Percentiles rank a stretch among this genome's conserved stretches.
phyloP scores from a whole-genome alignment of 2,113 vertebrate genomes.

The Pseudopipra pipra region DNA sequence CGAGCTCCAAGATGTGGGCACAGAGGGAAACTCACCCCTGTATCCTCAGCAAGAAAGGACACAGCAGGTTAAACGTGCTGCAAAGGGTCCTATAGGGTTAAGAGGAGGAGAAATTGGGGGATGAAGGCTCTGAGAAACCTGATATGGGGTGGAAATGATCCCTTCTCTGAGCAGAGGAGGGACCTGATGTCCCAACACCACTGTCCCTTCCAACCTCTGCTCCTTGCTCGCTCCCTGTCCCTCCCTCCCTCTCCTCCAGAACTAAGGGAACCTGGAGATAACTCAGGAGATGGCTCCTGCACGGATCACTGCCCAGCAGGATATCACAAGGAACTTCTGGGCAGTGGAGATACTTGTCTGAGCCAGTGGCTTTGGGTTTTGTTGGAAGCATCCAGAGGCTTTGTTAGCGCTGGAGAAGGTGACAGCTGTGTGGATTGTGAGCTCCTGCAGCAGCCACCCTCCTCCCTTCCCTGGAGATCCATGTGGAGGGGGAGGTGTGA shows the following conservation, averaged over 20 bases:
- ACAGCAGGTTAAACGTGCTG: fast-evolving
- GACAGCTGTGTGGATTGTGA: neutral
- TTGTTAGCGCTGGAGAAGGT: fast-evolving
- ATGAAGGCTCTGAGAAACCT: neutral
- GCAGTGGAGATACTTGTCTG: neutral
- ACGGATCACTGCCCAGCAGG: neutral
- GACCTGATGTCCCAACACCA: too few relatives aligned
- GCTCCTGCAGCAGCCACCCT: neutral
- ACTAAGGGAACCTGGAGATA: fast-evolving
- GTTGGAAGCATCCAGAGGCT: fast-evolving
- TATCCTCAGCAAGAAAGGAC: fast-evolving
- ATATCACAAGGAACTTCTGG: fast-evolving
- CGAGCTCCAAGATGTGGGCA: neutral
- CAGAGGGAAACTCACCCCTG: neutral
- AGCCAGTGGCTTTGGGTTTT: fast-evolving
- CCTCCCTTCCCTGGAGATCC: neutral
- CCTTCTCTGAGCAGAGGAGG: neutral
- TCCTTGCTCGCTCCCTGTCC: fast-evolving
- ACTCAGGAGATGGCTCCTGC: neutral
- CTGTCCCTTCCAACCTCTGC: neutral
- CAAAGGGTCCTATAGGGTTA: neutral
- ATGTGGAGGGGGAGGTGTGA: neutral
- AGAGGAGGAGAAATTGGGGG: neutral
- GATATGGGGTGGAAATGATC: fast-evolving
- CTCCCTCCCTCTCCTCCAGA: neutral